Base-by-base conservation (phyloP, 1,140 invertebrate genomes). In the Trachymyrmex septentrionalis region DNA sequence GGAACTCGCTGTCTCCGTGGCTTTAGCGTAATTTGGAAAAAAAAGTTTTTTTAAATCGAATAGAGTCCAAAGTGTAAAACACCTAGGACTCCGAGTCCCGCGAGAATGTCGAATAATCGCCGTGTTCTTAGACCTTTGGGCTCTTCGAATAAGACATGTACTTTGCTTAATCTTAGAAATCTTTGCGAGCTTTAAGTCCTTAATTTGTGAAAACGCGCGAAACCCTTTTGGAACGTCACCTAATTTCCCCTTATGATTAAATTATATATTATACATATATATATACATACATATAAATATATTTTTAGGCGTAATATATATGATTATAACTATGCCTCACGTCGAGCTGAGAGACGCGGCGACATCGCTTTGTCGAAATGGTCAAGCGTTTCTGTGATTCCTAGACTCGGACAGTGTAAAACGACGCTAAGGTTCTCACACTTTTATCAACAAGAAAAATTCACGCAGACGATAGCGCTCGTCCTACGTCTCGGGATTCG, bases 361-460 rank as follows among this genome's bases (percentile, higher is more conserved):
- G 44, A 66, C 53, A 73, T 89, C 75, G 86, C 81, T 89, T 89
- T 50, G 64, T 86, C 55, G 71, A 75, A 27, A 38, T 34, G 38
- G n/a, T 84, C 67, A 75, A 57, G 53, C 86, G 67, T 53, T 72
- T 88, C 82, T 88, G 88, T 88, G 77, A 66, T 88, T 76, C 57
- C 55, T 76, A 57, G 55, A 50, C 78, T 87, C 66, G 80, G 85
- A 86, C 72, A 55, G 55, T 88, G 61, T 66, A 78, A n/a, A n/a
- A 88, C 72, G 81, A 86, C 69, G 53, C 82, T 80, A 73, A 86
- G 81, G 71, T 66, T 73, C 30, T 84, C 57, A 66, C 24, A 66
- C 38, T 78, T 50, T 57, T 34, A 81, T 44, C 63, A 59, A 82
- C 59, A 38, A 59, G 34, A 80, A 66, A 78, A 78, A 61, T 61